Conservation (phyloP, 2,113 vertebrate genomes). For the Scomber scombrus region DNA sequence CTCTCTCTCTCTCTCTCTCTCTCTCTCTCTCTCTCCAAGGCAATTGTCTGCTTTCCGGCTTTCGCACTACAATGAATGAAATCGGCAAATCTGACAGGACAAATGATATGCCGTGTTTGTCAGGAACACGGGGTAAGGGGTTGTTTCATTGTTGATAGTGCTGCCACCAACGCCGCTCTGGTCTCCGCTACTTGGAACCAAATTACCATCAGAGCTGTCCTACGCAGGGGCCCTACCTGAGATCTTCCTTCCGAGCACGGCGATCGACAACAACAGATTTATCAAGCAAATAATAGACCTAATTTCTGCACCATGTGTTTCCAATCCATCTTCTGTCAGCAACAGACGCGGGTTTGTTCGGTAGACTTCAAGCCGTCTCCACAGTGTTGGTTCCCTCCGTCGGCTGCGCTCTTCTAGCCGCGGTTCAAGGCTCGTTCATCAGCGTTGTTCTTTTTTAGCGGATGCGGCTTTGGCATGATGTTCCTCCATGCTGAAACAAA, state of each 20-base stretch:
- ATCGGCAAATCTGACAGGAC: conserved; percentile 82
- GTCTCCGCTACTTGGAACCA: conserved; percentile 20
- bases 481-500: conserved; percentile 95
- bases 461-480: conserved; percentile 90
- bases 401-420: conserved; percentile 54
- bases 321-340: conserved; percentile 63
- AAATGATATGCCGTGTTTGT: conserved; percentile 75
- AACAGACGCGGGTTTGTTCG: conserved; percentile 54
- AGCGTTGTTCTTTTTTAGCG: conserved; percentile 78
- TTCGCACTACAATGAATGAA: conserved; percentile 72
- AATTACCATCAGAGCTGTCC: conserved; percentile 38
- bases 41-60: conserved; percentile 75
- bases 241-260: conserved; percentile 43
- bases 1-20: neutral
- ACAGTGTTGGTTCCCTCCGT: conserved; percentile 26
- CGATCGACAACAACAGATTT: conserved; percentile 62
- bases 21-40: conserved; percentile 10
- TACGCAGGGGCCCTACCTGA: conserved; percentile 37
- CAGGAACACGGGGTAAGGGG: conserved; percentile 33
- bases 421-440: conserved; percentile 77
- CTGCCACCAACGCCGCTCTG: conserved; percentile 34
- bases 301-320: conserved; percentile 71
- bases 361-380: conserved; percentile 60
- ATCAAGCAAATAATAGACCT: conserved; percentile 75
- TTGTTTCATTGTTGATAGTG: conserved; percentile 52